Evolutionary conservation across 2,888 invertebrate genomes (phyloP).

Genomic region (Synanthedon vespiformis): DNA sequence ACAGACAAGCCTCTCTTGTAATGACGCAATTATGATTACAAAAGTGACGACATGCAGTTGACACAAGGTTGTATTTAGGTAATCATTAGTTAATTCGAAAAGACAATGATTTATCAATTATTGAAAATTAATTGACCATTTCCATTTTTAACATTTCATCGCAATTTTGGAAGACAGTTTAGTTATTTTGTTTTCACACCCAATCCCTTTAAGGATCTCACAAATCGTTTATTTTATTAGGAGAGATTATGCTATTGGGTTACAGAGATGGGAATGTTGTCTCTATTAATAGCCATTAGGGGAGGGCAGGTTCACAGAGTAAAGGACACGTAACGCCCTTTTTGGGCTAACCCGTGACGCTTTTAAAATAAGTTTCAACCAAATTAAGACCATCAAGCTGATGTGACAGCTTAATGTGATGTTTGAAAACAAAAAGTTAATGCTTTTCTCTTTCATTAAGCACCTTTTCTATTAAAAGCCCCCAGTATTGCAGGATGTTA

Average conservation of each 20-base stretch:
- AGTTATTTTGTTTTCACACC: no score
- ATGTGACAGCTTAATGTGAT: slow-evolving; percentile 26
- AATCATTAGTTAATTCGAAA: not conserved
- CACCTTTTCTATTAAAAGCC: no score
- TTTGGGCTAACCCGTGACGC: slow-evolving; percentile 12
- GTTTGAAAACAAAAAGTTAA: slow-evolving; percentile 15
- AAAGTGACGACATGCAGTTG: not conserved
- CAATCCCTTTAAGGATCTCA: no score
- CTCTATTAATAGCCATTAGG: slow-evolving; percentile 27
- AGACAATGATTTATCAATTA: no score
- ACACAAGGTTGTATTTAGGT: not conserved
- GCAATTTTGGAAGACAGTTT: no score
- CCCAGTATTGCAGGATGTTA: not conserved
- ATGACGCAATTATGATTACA: slow-evolving; percentile 4
- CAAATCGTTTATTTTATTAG: not conserved
- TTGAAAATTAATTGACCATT: no score
- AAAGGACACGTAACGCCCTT: slow-evolving; percentile 15
- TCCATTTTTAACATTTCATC: no score
- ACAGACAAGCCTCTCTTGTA: slow-evolving; percentile 6
- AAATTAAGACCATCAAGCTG: slow-evolving; percentile 24
- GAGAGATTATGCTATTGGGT: slow-evolving; percentile 15
- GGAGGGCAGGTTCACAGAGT: slow-evolving; percentile 20
- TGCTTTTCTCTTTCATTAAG: slow-evolving; percentile 7
- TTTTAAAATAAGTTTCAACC: slow-evolving; percentile 25
- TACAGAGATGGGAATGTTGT: slow-evolving; percentile 15